A percentile compares a stretch with the other conserved stretches of the same genome.
Conservation (phyloP, 2,888 invertebrate genomes). For the Rotaria sp. region DNA sequence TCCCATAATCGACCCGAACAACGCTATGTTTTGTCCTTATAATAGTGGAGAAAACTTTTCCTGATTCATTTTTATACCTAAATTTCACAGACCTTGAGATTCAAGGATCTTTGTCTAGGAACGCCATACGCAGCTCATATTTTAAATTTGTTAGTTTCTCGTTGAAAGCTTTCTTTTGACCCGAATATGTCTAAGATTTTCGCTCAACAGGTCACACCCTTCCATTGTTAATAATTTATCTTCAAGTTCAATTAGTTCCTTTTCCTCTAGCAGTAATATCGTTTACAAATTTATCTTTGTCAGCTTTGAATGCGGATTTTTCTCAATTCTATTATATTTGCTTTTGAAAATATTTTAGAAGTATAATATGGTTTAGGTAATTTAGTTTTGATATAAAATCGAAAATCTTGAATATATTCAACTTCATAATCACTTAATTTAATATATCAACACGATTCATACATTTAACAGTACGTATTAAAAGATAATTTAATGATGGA, state of each 20-base stretch:
- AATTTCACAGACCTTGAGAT: too few relatives aligned
- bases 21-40: too few relatives aligned
- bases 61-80: too few relatives aligned
- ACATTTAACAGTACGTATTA: conserved; percentile 36
- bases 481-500: conserved; percentile 63
- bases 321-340: conserved; percentile 76
- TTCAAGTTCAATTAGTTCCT: conserved; percentile 70
- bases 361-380: conserved; percentile 56
- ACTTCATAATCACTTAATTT: conserved; percentile 75
- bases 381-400: conserved; percentile 59
- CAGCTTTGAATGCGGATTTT: conserved; percentile 55
- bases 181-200: too few relatives aligned
- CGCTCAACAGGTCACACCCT: too few relatives aligned
- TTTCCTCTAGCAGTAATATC: conserved; percentile 75
- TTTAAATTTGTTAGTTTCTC: too few relatives aligned
- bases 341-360: conserved; percentile 65
- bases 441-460: conserved; percentile 63
- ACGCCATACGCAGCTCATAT: too few relatives aligned
- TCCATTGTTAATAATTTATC: conserved; percentile 74
- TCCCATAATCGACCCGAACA: too few relatives aligned
- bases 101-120: too few relatives aligned
- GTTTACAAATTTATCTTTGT: conserved; percentile 58
- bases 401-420: conserved; percentile 67
- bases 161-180: too few relatives aligned
- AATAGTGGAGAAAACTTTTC: too few relatives aligned